phyloP scores from a whole-genome alignment of 2,113 vertebrate genomes.

The Cyprinodon variegatus region DNA sequence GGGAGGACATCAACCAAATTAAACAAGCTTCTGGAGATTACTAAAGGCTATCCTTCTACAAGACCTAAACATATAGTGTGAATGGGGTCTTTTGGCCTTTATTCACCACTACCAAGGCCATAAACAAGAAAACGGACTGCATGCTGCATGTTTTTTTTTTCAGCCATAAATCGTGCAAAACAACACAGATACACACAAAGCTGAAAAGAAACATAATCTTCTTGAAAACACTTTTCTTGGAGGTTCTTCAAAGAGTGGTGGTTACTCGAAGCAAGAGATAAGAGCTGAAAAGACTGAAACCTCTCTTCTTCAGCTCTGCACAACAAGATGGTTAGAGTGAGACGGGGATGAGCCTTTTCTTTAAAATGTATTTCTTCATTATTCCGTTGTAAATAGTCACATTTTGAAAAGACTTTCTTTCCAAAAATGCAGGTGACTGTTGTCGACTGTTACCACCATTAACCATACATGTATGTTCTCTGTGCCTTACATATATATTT shows the following conservation, averaged over 20 bases:
- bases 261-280: constrained; percentile 1
- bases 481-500: constrained; percentile 63
- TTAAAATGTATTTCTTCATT: constrained; percentile 19
- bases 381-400: constrained; percentile 32
- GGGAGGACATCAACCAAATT: no score
- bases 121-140: background rate
- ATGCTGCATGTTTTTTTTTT: background rate
- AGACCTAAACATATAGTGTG: background rate
- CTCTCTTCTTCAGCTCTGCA: constrained; percentile 8
- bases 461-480: constrained; percentile 55
- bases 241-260: constrained; percentile 1
- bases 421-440: constrained; percentile 26
- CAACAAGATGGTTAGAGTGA: background rate
- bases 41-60: background rate
- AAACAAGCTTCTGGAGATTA: background rate
- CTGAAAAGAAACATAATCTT: background rate
- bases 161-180: background rate
- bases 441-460: constrained; percentile 46
- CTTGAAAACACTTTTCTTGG: constrained; percentile 2
- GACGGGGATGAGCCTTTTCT: background rate
- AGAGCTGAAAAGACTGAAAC: background rate
- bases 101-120: background rate
- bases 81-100: background rate
- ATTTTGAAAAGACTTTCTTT: constrained; percentile 10
- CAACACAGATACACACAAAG: background rate